Base-by-base conservation (phyloP, 1,140 invertebrate species). In the Papilio helenus region DNA sequence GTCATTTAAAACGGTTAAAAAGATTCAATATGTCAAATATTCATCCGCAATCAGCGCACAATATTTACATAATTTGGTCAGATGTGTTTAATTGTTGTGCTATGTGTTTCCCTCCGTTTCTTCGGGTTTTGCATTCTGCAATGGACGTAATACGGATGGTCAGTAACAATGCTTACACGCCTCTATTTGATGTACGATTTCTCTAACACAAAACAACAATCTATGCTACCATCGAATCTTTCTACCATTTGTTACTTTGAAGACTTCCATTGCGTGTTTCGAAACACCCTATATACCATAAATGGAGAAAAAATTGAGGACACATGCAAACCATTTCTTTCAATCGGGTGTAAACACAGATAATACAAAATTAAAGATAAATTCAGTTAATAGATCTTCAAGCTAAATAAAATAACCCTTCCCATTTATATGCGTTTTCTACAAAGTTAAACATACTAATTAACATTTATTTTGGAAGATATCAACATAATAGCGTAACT, bases 391-490 rank as follows among this genome's bases (percentile, higher is more conserved):
- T 79, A 84, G 77, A 82, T 79, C 61, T 72, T 46, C 76, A 82
- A 79, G 81, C 73, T 85, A 80, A 81, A 76, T 80, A 81, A 72
- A 80, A 79, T 80, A 82, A 87, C 86, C 84, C 83, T 86, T 86
- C 87, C 86, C 81, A 44, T 82, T 65, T 71, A 83, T 78, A 81
- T 83, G 74, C 81, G 72, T 86, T 79, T 87, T 88, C 89, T 84
- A 87, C 86, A 87, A 84, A 89, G 79, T 83, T 84, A 85, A 83
- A 89, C 90, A 90, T 86, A 88, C 82, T 88, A 87, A 87, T 87
- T 82, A 89, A 92, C 93, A 94, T 94, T 94, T 93, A 94, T 93
- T 94, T 94, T 94, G 93, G 93, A 94, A 94, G 93, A 94, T 91
- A 92, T 88, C 88, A 87, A 88, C 81, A 86, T 85, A 83, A 91